Base-by-base conservation (phyloP, 2,797 vertebrate species). In the Margarornis squamiger region DNA sequence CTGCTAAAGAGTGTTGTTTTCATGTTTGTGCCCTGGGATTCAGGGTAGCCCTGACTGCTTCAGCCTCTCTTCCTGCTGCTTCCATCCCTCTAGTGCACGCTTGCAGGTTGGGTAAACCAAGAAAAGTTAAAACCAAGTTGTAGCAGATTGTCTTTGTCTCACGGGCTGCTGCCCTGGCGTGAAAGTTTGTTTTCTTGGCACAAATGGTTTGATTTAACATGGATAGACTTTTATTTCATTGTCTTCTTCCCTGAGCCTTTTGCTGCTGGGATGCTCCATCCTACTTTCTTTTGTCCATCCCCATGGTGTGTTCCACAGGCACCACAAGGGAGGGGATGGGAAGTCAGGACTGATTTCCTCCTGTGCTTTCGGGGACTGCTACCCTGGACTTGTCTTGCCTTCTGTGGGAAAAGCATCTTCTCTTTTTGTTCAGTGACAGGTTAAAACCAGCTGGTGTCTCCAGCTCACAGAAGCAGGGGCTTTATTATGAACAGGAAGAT, bases 211-310 rank as follows among this genome's bases (percentile, higher is more conserved):
- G 46, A 61, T 70, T n/a, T 14, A 54, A 58, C 49, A 10, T 14
- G 8, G 41, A 14, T 30, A 67, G 59, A 51, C 61, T 67, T 52
- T n/a, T 0, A 2, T 46, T 45, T 62, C 3, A 0, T 23, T 71
- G 38, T 49, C 30, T 49, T 38, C 29, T 39, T 88, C 51, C 51
- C 36, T 36, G 38, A 66, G 34, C 16, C 59, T 88, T 39, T 67
- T 76, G 38, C 59, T 80, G n/a, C 43, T 34, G 45, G 45, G 34
- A 27, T 74, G 45, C 9, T 80, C 36, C 9, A n/a, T 71, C 30
- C 63, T 61, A 2, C 26, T 75, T 61, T 30, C 46, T 45, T 65
- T 49, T 12, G 3, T 71, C 36, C 59, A 49, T 51, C 15, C 14
- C 14, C 41, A 41, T 20, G n/a, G 7, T 1, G 2, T 61, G 46